Evolutionary conservation across 1,140 invertebrate genomes (phyloP).

Genomic region (Manduca sexta): DNA sequence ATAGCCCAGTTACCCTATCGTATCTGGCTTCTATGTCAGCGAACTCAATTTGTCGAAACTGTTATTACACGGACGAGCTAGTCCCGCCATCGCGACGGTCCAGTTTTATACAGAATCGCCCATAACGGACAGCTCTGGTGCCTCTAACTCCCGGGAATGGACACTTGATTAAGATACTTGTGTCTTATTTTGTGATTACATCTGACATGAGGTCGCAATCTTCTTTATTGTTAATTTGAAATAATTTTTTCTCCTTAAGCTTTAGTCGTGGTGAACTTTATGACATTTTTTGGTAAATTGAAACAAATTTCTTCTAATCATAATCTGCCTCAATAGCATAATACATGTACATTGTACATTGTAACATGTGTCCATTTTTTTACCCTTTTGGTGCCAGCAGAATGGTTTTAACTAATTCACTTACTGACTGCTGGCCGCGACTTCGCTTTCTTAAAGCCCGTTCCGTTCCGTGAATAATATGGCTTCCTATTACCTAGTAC

Average conservation of each 20-base stretch:
- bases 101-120: constrained; percentile 56
- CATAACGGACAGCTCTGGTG: constrained; percentile 50
- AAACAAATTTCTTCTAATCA: too few relatives aligned
- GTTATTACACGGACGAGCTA: constrained; percentile 56
- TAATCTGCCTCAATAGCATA: too few relatives aligned
- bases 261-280: not conserved
- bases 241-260: constrained; percentile 49
- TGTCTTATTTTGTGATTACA: constrained; percentile 62
- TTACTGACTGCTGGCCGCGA: too few relatives aligned
- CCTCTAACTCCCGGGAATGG: constrained; percentile 54
- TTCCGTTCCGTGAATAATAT: too few relatives aligned
- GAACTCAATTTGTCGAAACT: constrained; percentile 67
- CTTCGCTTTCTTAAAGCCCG: too few relatives aligned
- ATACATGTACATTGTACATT: too few relatives aligned
- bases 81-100: constrained; percentile 27
- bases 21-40: constrained; percentile 49
- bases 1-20: constrained; percentile 27
- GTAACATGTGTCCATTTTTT: too few relatives aligned
- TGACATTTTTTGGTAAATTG: too few relatives aligned
- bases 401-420: too few relatives aligned
- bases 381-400: too few relatives aligned
- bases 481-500: too few relatives aligned
- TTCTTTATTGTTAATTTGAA: constrained; percentile 56
- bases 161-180: constrained; percentile 67
- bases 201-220: constrained; percentile 51